These are phyloP conservation scores for Loxodonta africana DNA, from an alignment of 2,113 vertebrate genomes.

Conservation along the genomic window DNA sequence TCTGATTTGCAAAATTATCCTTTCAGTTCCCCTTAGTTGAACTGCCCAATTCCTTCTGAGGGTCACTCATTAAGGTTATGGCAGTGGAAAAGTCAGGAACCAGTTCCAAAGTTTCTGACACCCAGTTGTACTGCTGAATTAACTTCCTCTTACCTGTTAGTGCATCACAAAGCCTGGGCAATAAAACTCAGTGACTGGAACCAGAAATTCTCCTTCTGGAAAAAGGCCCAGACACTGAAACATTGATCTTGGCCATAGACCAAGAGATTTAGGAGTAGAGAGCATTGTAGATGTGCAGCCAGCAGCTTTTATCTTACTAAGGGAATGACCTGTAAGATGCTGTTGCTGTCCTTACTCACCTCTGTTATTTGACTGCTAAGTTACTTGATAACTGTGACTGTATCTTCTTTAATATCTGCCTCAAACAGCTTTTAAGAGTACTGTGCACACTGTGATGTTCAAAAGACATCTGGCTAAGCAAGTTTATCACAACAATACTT, in stretches of 20 bases:
- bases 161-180: neutral
- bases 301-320: neutral
- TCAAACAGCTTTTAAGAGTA: slow-evolving; percentile 18
- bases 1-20: neutral
- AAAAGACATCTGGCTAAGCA: slow-evolving; percentile 43
- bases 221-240: neutral
- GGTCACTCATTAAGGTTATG: neutral
- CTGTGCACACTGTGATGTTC: neutral
- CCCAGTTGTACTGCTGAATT: neutral
- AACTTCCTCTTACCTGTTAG: neutral
- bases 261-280: neutral
- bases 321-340: neutral
- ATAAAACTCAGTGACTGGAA: slow-evolving; percentile 4
- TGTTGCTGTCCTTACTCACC: neutral
- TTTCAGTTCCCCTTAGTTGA: neutral
- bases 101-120: neutral
- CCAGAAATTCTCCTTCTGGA: neutral
- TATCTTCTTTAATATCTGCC: neutral
- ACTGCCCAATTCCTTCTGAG: neutral
- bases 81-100: slow-evolving; percentile 42
- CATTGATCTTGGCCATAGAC: neutral
- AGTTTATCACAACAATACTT: neutral
- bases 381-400: neutral
- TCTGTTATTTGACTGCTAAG: slow-evolving; percentile 23
- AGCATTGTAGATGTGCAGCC: neutral